phyloP scores from a whole-genome alignment of 2,888 invertebrate species.

The Bombylius major region DNA sequence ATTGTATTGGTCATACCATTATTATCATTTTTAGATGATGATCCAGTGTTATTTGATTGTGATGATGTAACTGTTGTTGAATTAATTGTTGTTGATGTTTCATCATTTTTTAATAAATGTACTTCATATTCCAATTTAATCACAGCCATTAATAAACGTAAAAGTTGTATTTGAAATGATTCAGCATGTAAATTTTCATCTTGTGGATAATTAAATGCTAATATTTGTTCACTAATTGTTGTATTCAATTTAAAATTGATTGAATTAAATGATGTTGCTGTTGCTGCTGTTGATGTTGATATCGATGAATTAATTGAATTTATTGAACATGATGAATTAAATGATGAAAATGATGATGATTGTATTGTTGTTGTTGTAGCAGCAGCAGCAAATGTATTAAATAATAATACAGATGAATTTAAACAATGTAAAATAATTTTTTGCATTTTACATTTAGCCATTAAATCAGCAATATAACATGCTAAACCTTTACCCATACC shows the following conservation, averaged over 20 bases:
- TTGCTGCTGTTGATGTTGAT: no score
- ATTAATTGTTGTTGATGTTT: conserved; percentile 14
- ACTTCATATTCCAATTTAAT: conserved; percentile 66
- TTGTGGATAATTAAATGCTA: conserved; percentile 57
- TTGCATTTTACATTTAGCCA: conserved; percentile 68
- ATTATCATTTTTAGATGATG: conserved; percentile 22
- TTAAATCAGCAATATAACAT: conserved; percentile 59
- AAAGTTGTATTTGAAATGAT: conserved; percentile 53
- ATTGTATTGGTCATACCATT: background rate
- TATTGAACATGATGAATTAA: background rate
- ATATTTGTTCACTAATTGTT: conserved; percentile 61
- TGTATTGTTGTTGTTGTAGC: background rate
- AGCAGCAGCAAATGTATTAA: conserved; percentile 4
- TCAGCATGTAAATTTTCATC: conserved; percentile 51
- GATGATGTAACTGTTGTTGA: conserved; percentile 14
- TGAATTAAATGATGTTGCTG: no score
- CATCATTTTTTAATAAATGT: conserved; percentile 40
- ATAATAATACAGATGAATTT: conserved; percentile 53
- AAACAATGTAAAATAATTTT: conserved; percentile 70
- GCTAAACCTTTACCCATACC: conserved; percentile 64
- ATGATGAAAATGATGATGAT: conserved; percentile 3
- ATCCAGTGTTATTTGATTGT: background rate
- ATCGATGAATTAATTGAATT: no score
- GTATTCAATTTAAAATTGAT: background rate
- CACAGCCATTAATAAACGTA: conserved; percentile 54